Evolutionary conservation across 2,113 vertebrate genomes (phyloP).

Genomic region (Melospiza melodia): DNA sequence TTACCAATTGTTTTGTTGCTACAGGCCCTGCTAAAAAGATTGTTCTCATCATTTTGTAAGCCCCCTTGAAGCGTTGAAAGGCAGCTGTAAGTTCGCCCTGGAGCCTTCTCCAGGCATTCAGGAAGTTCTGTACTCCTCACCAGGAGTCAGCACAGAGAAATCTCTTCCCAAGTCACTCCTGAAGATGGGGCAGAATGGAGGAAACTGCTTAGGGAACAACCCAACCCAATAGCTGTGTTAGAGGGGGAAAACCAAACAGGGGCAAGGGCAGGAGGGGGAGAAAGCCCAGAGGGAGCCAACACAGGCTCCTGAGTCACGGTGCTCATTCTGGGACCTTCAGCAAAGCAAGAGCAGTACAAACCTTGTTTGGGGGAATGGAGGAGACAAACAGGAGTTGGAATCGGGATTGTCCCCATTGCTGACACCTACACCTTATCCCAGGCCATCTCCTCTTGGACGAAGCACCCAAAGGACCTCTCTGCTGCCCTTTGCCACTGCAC

Average conservation of each 20-base stretch:
- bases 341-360: neutral
- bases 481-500: neutral
- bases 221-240: neutral
- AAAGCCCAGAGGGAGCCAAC: neutral
- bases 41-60: neutral
- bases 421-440: neutral
- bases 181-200: neutral
- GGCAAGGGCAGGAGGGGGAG: neutral
- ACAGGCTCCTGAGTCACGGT: neutral
- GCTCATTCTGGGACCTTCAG: neutral
- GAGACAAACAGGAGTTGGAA: neutral
- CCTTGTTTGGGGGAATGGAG: neutral
- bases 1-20: neutral
- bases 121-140: neutral
- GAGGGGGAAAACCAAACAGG: neutral
- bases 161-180: neutral
- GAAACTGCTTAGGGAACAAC: neutral
- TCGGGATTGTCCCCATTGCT: too few species aligned
- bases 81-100: rapidly evolving
- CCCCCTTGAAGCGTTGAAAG: neutral
- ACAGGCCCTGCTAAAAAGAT: neutral
- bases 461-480: neutral
- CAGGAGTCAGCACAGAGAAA: neutral
- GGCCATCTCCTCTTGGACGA: neutral
- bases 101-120: neutral